A percentile compares a stretch with the other conserved stretches of the same genome.
phyloP scores from a whole-genome alignment of 2,797 vertebrate genomes.

The Luscinia luscinia region DNA sequence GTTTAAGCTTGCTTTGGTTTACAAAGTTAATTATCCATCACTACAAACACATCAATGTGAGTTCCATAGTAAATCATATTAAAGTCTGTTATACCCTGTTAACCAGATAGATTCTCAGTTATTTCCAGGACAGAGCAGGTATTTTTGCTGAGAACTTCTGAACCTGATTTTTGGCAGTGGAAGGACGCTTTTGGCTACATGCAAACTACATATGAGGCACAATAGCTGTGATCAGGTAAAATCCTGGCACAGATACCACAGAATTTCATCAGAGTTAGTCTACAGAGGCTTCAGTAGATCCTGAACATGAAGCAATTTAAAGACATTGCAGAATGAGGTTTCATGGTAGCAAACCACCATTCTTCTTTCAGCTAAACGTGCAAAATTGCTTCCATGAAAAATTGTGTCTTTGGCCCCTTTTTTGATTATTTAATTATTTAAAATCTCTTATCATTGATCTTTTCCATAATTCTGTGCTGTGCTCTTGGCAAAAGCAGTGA shows the following conservation, averaged over 20 bases:
- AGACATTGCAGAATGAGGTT: not conserved
- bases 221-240: not conserved
- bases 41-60: not conserved
- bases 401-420: not conserved
- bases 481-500: not conserved
- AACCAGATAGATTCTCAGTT: not conserved
- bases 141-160: not conserved
- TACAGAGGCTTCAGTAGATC: not conserved
- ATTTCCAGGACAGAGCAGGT: not conserved
- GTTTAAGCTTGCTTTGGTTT: not conserved
- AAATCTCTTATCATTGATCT: not conserved
- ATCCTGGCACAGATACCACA: not conserved
- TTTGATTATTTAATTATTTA: not conserved
- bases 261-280: not conserved
- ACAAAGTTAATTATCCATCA: not conserved
- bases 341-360: not conserved
- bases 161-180: not conserved
- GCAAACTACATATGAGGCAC: not conserved
- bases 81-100: not conserved
- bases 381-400: not conserved
- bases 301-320: not conserved
- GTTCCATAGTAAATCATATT: not conserved
- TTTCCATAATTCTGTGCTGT: not conserved
- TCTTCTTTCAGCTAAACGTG: not conserved
- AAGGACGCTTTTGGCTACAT: not conserved